Evolutionary conservation across 1,140 invertebrate species (phyloP).

Genomic region (Aphis gossypii): DNA sequence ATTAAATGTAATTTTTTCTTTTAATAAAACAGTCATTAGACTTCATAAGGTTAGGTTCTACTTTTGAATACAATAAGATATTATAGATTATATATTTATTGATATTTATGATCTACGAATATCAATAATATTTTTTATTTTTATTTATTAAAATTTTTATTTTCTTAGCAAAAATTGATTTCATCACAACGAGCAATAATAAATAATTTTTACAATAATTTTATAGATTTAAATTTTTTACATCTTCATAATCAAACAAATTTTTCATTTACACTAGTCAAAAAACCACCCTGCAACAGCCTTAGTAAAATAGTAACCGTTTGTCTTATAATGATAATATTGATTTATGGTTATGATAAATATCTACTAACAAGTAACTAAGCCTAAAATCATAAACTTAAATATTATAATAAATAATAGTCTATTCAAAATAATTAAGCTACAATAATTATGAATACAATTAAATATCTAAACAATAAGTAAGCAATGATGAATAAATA

Average conservation of each 20-base stretch:
- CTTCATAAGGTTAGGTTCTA: no score
- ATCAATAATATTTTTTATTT: neutral
- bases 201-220: neutral
- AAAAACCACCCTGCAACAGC: neutral
- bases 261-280: no score
- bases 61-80: neutral
- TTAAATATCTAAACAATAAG: no score
- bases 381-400: neutral
- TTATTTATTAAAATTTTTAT: neutral
- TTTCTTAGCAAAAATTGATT: neutral
- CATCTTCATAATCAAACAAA: no score
- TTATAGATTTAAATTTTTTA: no score
- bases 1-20: no score
- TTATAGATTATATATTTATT: neutral
- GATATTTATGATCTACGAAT: neutral
- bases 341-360: neutral
- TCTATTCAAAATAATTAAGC: neutral
- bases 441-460: no score
- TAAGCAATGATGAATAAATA: no score
- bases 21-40: no score
- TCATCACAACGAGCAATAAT: neutral
- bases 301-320: no score
- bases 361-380: neutral
- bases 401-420: neutral
- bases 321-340: neutral